Evolutionary conservation across 2,113 vertebrate species (phyloP), one percentile per base, ranked within the genome.

Genomic region (Amphiprion percula): DNA sequence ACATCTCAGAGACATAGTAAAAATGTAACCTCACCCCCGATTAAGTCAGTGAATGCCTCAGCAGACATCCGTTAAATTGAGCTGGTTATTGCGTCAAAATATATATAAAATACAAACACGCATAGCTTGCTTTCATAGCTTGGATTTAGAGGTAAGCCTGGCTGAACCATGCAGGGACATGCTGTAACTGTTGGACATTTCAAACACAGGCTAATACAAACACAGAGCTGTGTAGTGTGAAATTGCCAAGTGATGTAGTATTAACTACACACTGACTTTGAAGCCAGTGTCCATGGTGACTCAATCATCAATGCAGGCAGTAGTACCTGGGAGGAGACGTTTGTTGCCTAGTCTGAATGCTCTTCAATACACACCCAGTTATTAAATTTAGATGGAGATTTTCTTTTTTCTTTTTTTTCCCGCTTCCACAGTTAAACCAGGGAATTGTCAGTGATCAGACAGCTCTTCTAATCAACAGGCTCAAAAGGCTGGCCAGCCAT

Each of bases 181-280:
- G 4, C 24, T 54, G 60, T 46, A 37, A 68, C 46, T 66, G 53
- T 65, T 70, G 46, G 60, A 73, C 61, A 70, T 69, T 76, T 76
- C 61, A 74, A 68, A 77, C 59, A 56, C 65, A 65, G 17, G 37
- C 52, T 82, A 44, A 79, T 75, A 68, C 56, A 76, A 82, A 82
- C 79, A 70, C 72, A 55, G 73, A 71, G 60, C 79, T 68, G 66
- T 85, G 83, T 77, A 74, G 72, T 83, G 83, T 83, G 73, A 85
- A 85, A 85, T 83, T 83, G 68, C 63, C 73, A 77, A 74, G 72
- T 64, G 65, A 65, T 80, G 82, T 74, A 50, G 56, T 44, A 54
- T 61, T 74, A 83, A 68, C 65, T 70, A 65, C 65, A 37, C 61
- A 39, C 50, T 65, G 80, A 72, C 74, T 83, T 46, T 19, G 26